Conservation (phyloP, 2,888 invertebrate species). For the Meghimatium bilineatum region DNA sequence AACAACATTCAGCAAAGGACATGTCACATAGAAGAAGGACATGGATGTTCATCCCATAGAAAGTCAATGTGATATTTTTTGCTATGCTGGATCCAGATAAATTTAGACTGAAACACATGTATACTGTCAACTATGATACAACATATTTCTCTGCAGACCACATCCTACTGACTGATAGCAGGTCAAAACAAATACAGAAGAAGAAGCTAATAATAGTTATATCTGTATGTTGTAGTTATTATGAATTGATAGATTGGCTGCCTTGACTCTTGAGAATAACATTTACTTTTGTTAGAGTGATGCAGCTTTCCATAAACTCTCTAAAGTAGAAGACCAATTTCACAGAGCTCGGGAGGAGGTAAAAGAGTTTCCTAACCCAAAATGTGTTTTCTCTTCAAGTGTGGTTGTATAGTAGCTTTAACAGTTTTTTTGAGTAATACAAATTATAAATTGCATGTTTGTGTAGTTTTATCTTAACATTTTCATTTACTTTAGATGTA, state of each 20-base stretch:
- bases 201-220: too few relatives aligned
- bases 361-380: constrained; percentile 45
- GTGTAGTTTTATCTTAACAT: background rate
- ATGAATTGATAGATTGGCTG: background rate
- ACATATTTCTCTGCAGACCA: too few relatives aligned
- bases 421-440: background rate
- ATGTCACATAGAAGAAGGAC: too few relatives aligned
- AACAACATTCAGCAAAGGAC: too few relatives aligned
- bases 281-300: constrained; percentile 39
- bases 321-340: constrained; percentile 60
- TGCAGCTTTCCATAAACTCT: constrained; percentile 41
- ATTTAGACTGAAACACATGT: too few relatives aligned
- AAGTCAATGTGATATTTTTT: too few relatives aligned
- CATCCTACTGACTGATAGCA: too few relatives aligned
- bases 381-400: background rate
- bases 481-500: background rate
- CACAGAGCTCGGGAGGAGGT: constrained; percentile 69
- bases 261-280: background rate
- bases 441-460: background rate
- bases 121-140: too few relatives aligned
- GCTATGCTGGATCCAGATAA: too few relatives aligned
- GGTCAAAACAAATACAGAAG: too few relatives aligned
- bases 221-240: background rate
- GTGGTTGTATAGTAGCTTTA: background rate
- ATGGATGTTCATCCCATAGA: too few relatives aligned